Evolutionary conservation across 1,140 invertebrate genomes (phyloP).

Genomic region (Ctenoplectra terminalis): DNA sequence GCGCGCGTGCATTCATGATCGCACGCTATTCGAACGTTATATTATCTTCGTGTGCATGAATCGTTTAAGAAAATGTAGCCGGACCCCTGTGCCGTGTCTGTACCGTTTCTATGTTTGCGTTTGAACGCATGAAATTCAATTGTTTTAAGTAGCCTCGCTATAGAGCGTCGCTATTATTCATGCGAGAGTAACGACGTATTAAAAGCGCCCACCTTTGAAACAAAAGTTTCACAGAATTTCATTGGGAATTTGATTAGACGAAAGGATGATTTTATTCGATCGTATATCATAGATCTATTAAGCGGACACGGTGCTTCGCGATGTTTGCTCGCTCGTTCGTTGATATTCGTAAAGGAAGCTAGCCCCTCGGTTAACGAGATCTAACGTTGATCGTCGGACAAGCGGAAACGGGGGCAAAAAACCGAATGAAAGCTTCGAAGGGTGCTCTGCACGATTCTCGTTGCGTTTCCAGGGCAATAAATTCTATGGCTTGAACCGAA

Average conservation of each 20-base stretch:
- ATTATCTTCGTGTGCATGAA: no score
- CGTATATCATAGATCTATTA: no score
- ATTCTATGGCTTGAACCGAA: conserved; percentile 26
- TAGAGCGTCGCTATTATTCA: not conserved
- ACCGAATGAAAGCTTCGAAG: not conserved
- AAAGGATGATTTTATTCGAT: no score
- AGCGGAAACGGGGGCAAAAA: not conserved
- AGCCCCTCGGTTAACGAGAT: not conserved
- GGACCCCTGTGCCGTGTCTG: no score
- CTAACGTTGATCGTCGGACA: not conserved
- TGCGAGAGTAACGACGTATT: not conserved
- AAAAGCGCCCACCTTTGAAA: no score
- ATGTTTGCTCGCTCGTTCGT: not conserved
- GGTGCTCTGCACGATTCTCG: conserved; percentile 23
- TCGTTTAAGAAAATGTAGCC: no score
- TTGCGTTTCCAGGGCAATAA: conserved; percentile 35
- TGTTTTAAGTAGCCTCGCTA: conserved; percentile 2
- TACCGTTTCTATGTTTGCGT: no score
- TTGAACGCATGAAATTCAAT: conserved; percentile 22
- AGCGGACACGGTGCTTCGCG: no score
- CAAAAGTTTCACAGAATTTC: not conserved
- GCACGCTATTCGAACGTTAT: no score
- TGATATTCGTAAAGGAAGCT: not conserved
- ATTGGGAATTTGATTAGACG: not conserved
- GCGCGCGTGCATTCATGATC: no score